phyloP scores from a whole-genome alignment of 2,113 vertebrate genomes.

The Lycocorax pyrrhopterus region DNA sequence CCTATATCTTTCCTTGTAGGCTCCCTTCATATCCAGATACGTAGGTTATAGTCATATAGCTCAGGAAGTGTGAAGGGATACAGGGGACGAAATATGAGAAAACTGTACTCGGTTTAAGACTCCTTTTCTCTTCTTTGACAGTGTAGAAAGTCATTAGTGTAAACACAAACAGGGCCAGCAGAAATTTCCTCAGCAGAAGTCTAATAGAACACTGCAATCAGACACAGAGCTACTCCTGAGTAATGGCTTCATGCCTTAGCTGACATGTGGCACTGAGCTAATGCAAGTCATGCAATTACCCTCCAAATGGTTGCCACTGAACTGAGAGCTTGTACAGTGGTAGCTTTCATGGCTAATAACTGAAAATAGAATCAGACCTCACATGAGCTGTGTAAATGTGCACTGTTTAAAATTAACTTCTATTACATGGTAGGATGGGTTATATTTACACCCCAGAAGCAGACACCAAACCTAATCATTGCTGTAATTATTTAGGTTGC shows the following conservation, averaged over 20 bases:
- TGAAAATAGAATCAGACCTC: not conserved
- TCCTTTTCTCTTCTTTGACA: not conserved
- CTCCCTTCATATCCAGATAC: not conserved
- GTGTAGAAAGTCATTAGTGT: not conserved
- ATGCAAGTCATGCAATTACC: not conserved
- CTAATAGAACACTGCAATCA: not conserved
- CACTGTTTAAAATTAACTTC: not conserved
- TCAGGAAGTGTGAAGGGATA: not conserved
- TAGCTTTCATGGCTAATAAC: conserved; percentile 7
- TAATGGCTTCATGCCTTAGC: not conserved
- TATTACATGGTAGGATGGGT: not conserved
- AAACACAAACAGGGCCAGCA: not conserved
- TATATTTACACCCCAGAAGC: not conserved
- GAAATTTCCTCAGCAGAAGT: not conserved
- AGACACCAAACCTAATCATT: not conserved
- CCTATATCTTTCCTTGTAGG: no score
- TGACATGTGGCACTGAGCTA: not conserved
- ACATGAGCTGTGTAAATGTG: not conserved
- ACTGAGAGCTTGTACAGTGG: not conserved
- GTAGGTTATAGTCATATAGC: not conserved
- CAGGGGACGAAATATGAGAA: not conserved
- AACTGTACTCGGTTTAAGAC: not conserved
- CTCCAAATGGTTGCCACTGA: not conserved
- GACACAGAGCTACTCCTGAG: not conserved
- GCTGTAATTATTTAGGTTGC: not conserved